Evolutionary conservation across 1,140 invertebrate species (phyloP), one percentile per base, ranked within the genome.

Genomic region (Mesaphorura yosii): DNA sequence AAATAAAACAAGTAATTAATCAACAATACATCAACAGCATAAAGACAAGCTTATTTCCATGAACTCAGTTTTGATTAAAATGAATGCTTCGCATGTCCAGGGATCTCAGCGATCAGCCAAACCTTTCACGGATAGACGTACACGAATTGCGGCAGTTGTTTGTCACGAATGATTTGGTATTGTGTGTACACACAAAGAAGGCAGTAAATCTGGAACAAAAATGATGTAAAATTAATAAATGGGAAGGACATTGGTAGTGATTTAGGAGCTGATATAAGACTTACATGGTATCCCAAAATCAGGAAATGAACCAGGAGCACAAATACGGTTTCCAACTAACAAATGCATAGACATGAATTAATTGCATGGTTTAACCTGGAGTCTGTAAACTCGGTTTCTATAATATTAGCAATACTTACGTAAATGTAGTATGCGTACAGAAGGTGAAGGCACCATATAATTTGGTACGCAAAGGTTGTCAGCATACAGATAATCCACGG

Each of bases 381-480:
- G n/a, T n/a, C n/a, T n/a, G n/a, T n/a, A 29, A 39, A 17, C 20
- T 22, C 14, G 10, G 39, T 34, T 5, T 12, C 6, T 17, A 46
- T 10, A n/a, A 45, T 5, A 25, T 23, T 28, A 20, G 2, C 41
- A 39, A 75, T 23, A 66, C 83, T 84, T 72, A 90, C 85, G 73
- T 88, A 88, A 67, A 89, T 88, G 65, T 89, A 89, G 63, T 90
- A 90, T 39, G 85, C 85, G 49, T 82, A 83, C 37, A 88, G 69
- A 1, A 88, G 71, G 84, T 86, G 88, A 19, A 89, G 65, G 12
- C 86, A 84, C 70, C 86, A 88, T 14, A 81, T 64, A 39, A 86
- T 70, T 67, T 88, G 84, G 64, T 88, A 88, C 0, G 79, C 48
- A 48, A 86, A 81, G 17, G 78, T 77, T 1, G 85, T 63, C 3